A percentile compares a stretch with the other conserved stretches of the same genome.
These are phyloP conservation scores for Microtus ochrogaster DNA, from an alignment of 2,113 vertebrate species.

Conservation along the genomic window DNA sequence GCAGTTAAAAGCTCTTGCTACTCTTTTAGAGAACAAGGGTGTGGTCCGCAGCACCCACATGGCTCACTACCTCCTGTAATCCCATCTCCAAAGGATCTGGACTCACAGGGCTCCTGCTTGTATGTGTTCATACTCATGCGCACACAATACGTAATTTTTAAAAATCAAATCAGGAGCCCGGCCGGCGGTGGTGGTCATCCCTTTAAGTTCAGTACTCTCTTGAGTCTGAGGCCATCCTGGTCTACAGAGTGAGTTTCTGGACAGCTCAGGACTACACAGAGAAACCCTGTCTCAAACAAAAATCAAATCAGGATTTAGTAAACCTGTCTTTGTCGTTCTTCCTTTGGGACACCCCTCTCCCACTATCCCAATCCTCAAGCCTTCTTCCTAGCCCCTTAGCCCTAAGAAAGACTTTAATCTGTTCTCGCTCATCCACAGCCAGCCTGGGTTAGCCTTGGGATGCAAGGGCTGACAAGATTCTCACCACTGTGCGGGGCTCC, in stretches of 20 bases:
- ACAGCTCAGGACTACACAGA: background rate
- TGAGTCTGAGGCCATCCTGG: background rate
- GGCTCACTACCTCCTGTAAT: background rate
- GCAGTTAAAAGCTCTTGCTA: background rate
- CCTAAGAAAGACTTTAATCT: background rate
- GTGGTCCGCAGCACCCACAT: background rate
- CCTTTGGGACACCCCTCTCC: background rate
- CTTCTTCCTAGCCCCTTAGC: background rate
- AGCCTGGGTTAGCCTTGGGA: background rate
- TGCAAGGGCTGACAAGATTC: background rate
- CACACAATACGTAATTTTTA: background rate
- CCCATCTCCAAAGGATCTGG: background rate
- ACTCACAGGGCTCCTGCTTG: background rate
- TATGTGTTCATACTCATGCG: background rate
- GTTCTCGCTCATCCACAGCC: background rate
- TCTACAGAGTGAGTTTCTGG: background rate
- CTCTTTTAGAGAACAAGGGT: background rate
- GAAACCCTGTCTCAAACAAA: background rate
- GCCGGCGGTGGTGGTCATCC: background rate
- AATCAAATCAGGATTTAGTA: background rate
- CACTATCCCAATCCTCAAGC: no score
- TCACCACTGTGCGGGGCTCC: background rate
- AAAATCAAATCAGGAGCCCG: background rate
- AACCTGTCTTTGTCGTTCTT: rapidly evolving
- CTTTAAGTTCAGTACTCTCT: background rate